A percentile compares a stretch with the other conserved stretches of the same genome.
These are phyloP conservation scores for Holacanthella duospinosa DNA, from an alignment of 2,888 invertebrate species.

Conservation along the genomic window DNA sequence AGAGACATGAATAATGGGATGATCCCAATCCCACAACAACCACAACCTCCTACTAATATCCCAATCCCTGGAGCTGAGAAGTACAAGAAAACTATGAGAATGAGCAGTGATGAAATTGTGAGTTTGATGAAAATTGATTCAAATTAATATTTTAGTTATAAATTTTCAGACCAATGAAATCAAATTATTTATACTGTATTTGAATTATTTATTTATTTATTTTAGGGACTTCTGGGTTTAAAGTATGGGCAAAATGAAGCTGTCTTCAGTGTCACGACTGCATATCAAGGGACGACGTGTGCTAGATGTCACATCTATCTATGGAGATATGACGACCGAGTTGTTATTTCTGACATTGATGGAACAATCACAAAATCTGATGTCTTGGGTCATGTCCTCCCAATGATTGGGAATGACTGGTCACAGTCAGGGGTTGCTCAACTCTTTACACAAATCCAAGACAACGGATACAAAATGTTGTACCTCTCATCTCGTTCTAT, in stretches of 20 bases:
- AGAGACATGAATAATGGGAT: constrained; percentile 2
- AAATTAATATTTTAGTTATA: too few species aligned
- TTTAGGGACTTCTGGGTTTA: constrained; percentile 42
- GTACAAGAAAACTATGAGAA: constrained; percentile 77
- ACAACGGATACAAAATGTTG: constrained; percentile 92
- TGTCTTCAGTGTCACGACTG: constrained; percentile 95
- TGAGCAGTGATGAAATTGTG: constrained; percentile 90
- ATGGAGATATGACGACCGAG: constrained; percentile 92
- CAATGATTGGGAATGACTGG: constrained; percentile 97
- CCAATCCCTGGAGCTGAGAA: constrained; percentile 46
- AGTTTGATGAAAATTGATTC: neutral
- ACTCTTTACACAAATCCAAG: constrained; percentile 89
- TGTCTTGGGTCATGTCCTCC: constrained; percentile 93
- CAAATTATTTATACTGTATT: too few species aligned
- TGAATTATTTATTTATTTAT: neutral
- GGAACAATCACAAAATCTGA: constrained; percentile 99
- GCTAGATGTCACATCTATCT: constrained; percentile 95
- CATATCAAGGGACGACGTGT: constrained; percentile 93
- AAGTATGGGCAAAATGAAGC: constrained; percentile 90
- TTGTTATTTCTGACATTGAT: constrained; percentile 98
- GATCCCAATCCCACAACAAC: too few species aligned
- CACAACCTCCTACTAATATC: constrained; percentile 11
- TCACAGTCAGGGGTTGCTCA: constrained; percentile 97
- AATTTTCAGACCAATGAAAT: too few species aligned
- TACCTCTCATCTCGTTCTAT: constrained; percentile 97